A percentile compares a stretch with the other conserved stretches of the same genome.
Conservation (phyloP, 2,888 invertebrate species). For the Ophion ellenae region DNA sequence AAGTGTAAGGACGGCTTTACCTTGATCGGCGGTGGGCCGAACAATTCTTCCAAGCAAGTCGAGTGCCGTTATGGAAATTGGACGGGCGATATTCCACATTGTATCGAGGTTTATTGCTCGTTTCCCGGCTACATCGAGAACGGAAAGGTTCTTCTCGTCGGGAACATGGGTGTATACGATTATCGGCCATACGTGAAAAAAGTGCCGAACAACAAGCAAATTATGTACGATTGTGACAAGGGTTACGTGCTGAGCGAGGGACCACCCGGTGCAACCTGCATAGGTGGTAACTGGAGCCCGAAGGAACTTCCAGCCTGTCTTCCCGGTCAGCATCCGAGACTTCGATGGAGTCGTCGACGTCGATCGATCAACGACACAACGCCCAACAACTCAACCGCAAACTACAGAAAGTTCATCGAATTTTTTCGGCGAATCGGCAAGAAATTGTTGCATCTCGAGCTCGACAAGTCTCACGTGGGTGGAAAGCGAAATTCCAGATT, state of each 20-base stretch:
- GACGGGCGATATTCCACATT: constrained; percentile 94
- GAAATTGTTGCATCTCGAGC: constrained; percentile 79
- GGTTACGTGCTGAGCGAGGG: constrained; percentile 95
- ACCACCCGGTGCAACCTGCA: constrained; percentile 96
- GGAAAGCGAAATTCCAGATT: constrained; percentile 25
- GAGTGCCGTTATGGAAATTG: constrained; percentile 98
- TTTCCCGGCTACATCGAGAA: constrained; percentile 95
- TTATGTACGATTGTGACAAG: constrained; percentile 97
- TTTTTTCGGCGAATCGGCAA: constrained; percentile 81
- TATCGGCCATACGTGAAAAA: constrained; percentile 97
- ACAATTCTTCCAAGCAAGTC: constrained; percentile 88
- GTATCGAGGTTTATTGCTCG: constrained; percentile 94
- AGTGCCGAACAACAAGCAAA: constrained; percentile 95
- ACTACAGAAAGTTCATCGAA: constrained; percentile 80
- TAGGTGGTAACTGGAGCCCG: constrained; percentile 97
- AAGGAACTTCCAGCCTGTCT: constrained; percentile 93
- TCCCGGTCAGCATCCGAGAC: constrained; percentile 93
- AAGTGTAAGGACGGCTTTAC: constrained; percentile 97
- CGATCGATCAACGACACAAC: constrained; percentile 83
- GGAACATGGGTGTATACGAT: constrained; percentile 98
- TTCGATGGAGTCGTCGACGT: constrained; percentile 91
- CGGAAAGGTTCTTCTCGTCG: constrained; percentile 95
- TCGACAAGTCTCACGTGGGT: constrained; percentile 76
- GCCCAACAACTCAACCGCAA: constrained; percentile 45
- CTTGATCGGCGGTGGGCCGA: constrained; percentile 88